Percentiles rank a stretch among this genome's conserved stretches.
Evolutionary conservation across 1,140 invertebrate genomes (phyloP).

Genomic region (Rhyacophila brunnea): DNA sequence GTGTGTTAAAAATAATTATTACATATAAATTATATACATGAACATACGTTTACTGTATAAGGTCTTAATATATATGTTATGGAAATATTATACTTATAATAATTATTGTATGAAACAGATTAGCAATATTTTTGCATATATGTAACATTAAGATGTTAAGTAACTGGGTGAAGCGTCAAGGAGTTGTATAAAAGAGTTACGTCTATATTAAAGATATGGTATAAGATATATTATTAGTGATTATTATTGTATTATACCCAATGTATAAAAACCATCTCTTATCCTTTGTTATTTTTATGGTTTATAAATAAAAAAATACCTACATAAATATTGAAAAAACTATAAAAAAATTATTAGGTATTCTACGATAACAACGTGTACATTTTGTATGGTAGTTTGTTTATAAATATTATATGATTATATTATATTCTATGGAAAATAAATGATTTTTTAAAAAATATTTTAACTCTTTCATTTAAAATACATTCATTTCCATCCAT

Average conservation of each 20-base stretch:
- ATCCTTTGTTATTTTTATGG: conserved; percentile 33
- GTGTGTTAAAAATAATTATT: conserved; percentile 11
- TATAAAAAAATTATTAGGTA: conserved; percentile 33
- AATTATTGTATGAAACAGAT: conserved; percentile 33
- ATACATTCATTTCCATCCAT: no score
- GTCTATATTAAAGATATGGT: conserved; percentile 23
- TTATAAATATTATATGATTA: conserved; percentile 35
- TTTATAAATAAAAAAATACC: conserved; percentile 23
- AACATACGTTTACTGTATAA: conserved; percentile 24
- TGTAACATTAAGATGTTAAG: conserved; percentile 31
- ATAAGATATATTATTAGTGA: conserved; percentile 23
- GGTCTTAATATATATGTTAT: conserved; percentile 29
- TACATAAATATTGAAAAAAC: conserved; percentile 25
- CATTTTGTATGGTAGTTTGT: conserved; percentile 37
- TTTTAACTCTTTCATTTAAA: no score
- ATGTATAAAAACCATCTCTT: conserved; percentile 22
- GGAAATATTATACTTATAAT: conserved; percentile 24
- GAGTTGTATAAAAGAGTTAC: conserved; percentile 33
- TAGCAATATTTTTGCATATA: conserved; percentile 37
- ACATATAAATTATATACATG: conserved; percentile 23
- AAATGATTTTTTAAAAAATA: conserved; percentile 30
- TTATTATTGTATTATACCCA: conserved; percentile 26
- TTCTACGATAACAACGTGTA: conserved; percentile 31
- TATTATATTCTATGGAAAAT: conserved; percentile 35
- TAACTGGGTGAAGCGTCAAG: conserved; percentile 6